phyloP scores from a whole-genome alignment of 2,888 invertebrate genomes.

The Carterocephalus palaemon region DNA sequence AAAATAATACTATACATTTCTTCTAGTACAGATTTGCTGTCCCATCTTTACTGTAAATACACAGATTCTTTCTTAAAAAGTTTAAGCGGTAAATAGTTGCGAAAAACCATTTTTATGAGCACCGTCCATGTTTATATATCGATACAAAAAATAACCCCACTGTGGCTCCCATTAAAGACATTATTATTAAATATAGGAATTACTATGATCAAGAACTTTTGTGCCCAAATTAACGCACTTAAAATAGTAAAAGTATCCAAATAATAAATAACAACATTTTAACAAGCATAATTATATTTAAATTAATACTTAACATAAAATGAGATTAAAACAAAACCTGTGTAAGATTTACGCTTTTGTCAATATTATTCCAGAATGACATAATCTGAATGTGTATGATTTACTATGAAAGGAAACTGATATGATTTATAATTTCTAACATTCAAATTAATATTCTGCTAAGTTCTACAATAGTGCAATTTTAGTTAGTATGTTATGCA shows the following conservation, averaged over 20 bases:
- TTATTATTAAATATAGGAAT: constrained; percentile 28
- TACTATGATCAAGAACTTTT: constrained; percentile 38
- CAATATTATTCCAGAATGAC: constrained; percentile 24
- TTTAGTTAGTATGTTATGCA: constrained; percentile 16
- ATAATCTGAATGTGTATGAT: constrained; percentile 5
- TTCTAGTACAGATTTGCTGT: constrained; percentile 5
- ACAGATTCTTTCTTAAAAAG: constrained; percentile 2
- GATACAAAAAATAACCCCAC: constrained; percentile 21
- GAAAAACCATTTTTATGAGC: constrained; percentile 9
- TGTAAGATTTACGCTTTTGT: constrained; percentile 21
- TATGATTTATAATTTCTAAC: too few species aligned
- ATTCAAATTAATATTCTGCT: constrained; percentile 19
- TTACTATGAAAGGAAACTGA: constrained; percentile 7
- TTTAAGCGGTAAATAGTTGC: constrained; percentile 8
- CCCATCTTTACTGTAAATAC: background rate
- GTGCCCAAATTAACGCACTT: constrained; percentile 40
- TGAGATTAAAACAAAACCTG: constrained; percentile 32
- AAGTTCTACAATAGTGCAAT: constrained; percentile 25
- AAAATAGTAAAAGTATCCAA: constrained; percentile 39
- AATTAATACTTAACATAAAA: constrained; percentile 33
- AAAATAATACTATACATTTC: constrained; percentile 15
- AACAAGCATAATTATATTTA: constrained; percentile 42
- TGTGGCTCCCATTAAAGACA: constrained; percentile 30
- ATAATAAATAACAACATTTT: constrained; percentile 43
- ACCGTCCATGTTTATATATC: constrained; percentile 12